Base-by-base conservation (phyloP, 2,888 invertebrate species). In the Xestia xanthographa region DNA sequence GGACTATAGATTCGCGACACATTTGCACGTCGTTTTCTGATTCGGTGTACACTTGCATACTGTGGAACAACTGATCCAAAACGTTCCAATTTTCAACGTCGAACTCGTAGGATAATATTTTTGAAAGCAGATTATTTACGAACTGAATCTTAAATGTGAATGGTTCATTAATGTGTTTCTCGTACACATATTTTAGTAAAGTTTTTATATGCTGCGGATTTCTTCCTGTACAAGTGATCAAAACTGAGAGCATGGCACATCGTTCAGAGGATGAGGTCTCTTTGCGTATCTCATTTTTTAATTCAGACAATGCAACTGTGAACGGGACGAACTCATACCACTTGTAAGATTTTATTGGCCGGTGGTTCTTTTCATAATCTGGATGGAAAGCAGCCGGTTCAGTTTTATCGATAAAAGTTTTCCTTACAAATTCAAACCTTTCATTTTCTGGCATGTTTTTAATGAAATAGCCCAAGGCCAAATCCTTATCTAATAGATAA, bases 161-260 rank as follows among this genome's bases (percentile, higher is more conserved):
- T 2, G 94, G 90, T 86, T 95, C 95, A 75, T 95, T 95, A 22
- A 93, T 93, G 82, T 95, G 95, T 77, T 93, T 93, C 12, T 93
- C 92, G 14, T 89, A 86, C 79, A 93, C 94, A 82, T 91, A 93
- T 77, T 93, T 88, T 0, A 95, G 75, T 1, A 95, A 72, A 41
- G 88, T 86, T 45, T 91, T 88, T 38, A 94, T 75, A 77, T 94
- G 80, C 50, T 90, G 79, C 56, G 79, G 79, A 69, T 94, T 92
- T 0, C 76, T 80, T 41, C 87, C 82, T n/a, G 95, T 92, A 68
- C 91, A 92, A 4, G 76, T 77, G 26, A 94, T 67, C 17, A 95
- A 76, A 11, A 94, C 87, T 48, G 85, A 87, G 22, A 95, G 83
- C 67, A 95, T 95, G 5, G 82, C 77, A 72, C 85, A 89, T 80